Base-by-base conservation (phyloP, 2,888 invertebrate species). In the Drosophila colorata region DNA sequence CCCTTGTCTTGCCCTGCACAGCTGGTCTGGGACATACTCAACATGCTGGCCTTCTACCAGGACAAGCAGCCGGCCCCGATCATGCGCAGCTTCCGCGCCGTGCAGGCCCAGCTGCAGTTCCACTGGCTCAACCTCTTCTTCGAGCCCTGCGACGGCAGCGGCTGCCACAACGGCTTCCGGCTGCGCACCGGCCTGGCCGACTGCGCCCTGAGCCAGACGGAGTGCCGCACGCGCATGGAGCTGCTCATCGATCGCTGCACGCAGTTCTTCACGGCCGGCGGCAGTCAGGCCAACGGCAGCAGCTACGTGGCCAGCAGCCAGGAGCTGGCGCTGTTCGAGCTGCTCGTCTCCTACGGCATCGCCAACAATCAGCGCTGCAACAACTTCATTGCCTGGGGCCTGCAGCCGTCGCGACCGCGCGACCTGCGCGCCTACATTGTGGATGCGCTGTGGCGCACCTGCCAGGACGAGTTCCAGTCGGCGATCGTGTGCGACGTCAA, bases 381-480 rank as follows among this genome's bases (percentile, higher is more conserved):
- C 52, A 91, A 90, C 75, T 89, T 92, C n/a, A 90, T 92, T 16
- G 90, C 91, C n/a, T 92, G 92, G 92, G 92, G 92, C 0, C 57
- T 92, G 23, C 88, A 90, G 56, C 91, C 92, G 0, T 88, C 89
- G 35, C 90, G 91, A 2, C 90, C 91, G 0, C 71, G 87, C 0
- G 90, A 90, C 25, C 66, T 92, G n/a, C 90, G 91, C 11, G 74
- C 87, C 16, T 91, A 90, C 49, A 90, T 92, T 31, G 90, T 92
- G 18, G 88, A 92, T 64, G 86, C 88, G 0, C 55, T 92, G 18
- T 91, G 91, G 90, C 74, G 78, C 4, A 47, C 48, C 0, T 64
- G 63, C 7, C 87, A 88, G 38, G 83, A 90, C 46, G 88, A 90
- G 44, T 87, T 87, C 18, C 75, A 90, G 31, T 82, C 90, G 0